Evolutionary conservation across 1,140 invertebrate genomes (phyloP).

Genomic region (Drosophila eugracilis): DNA sequence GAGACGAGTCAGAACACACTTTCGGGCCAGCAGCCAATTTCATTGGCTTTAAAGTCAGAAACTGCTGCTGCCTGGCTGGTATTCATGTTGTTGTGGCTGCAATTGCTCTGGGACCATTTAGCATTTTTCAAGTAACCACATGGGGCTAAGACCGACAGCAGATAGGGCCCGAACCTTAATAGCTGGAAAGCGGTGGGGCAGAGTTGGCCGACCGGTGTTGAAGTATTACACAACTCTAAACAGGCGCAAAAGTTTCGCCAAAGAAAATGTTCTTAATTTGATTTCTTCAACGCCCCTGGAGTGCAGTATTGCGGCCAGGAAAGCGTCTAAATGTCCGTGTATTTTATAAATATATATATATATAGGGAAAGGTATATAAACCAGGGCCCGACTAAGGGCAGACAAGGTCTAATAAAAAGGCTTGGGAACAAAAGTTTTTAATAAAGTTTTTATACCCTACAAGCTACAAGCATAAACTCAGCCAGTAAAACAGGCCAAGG

Average conservation of each 20-base stretch:
- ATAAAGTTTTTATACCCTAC: conserved; percentile 82
- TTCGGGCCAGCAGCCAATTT: conserved; percentile 13
- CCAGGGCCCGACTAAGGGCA: conserved; percentile 15
- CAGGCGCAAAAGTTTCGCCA: conserved; percentile 68
- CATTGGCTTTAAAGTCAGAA: conserved; percentile 31
- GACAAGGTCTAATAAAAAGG: conserved; percentile 65
- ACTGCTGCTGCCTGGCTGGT: conserved; percentile 18
- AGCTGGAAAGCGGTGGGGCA: not conserved
- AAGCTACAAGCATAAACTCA: conserved; percentile 13
- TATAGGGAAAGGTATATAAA: conserved; percentile 32
- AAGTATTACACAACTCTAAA: conserved; percentile 82
- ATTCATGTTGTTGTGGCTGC: conserved; percentile 46
- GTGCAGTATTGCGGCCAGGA: conserved; percentile 46
- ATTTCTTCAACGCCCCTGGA: conserved; percentile 80
- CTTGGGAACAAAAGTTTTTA: conserved; percentile 78
- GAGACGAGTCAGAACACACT: conserved; percentile 6
- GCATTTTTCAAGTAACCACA: conserved; percentile 77
- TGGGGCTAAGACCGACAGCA: conserved; percentile 64
- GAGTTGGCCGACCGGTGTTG: conserved; percentile 21
- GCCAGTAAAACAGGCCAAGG: not conserved
- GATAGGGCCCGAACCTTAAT: conserved; percentile 48
- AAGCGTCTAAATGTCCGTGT: conserved; percentile 71
- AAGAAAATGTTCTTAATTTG: conserved; percentile 81
- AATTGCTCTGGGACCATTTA: conserved; percentile 82
- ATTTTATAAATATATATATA: conserved; percentile 71